Base-by-base conservation (phyloP, 2,113 vertebrate species). In the Leptosomus discolor region DNA sequence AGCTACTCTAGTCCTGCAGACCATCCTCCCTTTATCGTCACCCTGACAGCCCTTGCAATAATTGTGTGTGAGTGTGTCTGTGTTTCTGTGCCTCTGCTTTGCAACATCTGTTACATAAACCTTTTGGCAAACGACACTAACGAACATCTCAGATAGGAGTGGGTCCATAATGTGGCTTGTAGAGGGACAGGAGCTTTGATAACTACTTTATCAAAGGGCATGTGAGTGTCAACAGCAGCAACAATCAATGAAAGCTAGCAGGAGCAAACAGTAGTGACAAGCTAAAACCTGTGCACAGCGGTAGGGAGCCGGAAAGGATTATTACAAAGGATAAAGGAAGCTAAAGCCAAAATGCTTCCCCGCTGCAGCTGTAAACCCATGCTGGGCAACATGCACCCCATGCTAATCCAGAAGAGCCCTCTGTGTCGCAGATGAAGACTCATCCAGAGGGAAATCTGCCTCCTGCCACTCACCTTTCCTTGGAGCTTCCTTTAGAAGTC, bases 81-180 rank as follows among this genome's bases (percentile, higher is more conserved):
- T 88, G 88, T 85, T 67, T 64, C 94, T 79, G 85, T 1, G 50
- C 65, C 45, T 94, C 91, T 39, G 82, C 92, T 94, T 79, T 77
- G 65, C 88, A 95, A 95, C 96, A 97, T 97, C 97, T 97, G 95
- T 97, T 98, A 97, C 65, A 97, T 97, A 98, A 98, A 98, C 92
- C 97, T 95, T 97, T 97, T 94, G 97, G 97, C 97, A 97, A 97
- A 97, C 5, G 8, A 46, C 84, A 56, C 78, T 93, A 96, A 96
- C 65, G 85, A 96, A 94, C 14, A 36, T 94, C 91, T 97, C 74
- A 22, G 57, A 91, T 79, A 57, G 69, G 93, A 97, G 83, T 12
- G 24, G 71, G 93, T 93, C 71, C 5, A 5, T n/a, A 83, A 43
- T 2, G 4, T 6, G 7, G 57, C 53, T 91, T 3, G 12, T 65